Base-by-base conservation (phyloP, 2,113 vertebrate species). In the Oriolus oriolus region DNA sequence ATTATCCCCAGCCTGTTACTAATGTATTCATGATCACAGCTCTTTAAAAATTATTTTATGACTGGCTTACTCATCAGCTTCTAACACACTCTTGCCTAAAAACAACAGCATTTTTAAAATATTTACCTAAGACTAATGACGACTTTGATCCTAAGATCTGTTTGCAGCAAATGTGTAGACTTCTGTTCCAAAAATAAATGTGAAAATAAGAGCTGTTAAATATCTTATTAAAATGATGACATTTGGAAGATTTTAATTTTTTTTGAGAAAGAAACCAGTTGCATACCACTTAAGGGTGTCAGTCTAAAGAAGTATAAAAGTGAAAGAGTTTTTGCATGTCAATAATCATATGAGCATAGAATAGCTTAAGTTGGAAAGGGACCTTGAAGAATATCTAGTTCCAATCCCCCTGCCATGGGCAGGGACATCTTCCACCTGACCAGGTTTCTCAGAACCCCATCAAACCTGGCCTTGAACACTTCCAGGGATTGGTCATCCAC, bases 1-100 rank as follows among this genome's bases (percentile, higher is more conserved):
- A 76, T 85, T 94, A 90, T 91, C 57, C n/a, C 20, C 44, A 90
- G 22, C 20, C 56, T 93, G 56, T 90, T 73, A 73, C 21, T 96
- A 91, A 94, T 82, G 9, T 82, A 91, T 95, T 84, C 49, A 79
- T 82, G 84, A 94, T 73, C 78, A 90, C 57, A 90, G 6, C 28
- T 88, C 63, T 91, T 87, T 75, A 96, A 84, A 94, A 90, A 87
- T 85, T 0, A 85, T 87, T 91, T 93, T 76, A 83, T 88, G 66
- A 42, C 82, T 73, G 49, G 17, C 41, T 92, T 93, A 93, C 35
- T 84, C 83, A 90, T 74, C 68, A 77, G 27, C 50, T 90, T 89
- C 71, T 86, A 66, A 47, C 45, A 83, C 9, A 50, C 9, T 86
- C 37, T 74, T 85, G 53, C 41, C 53, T 79, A 73, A 85, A 93